A percentile compares a stretch with the other conserved stretches of the same genome.
Conservation (phyloP, 2,113 vertebrate species). For the Limanda limanda region DNA sequence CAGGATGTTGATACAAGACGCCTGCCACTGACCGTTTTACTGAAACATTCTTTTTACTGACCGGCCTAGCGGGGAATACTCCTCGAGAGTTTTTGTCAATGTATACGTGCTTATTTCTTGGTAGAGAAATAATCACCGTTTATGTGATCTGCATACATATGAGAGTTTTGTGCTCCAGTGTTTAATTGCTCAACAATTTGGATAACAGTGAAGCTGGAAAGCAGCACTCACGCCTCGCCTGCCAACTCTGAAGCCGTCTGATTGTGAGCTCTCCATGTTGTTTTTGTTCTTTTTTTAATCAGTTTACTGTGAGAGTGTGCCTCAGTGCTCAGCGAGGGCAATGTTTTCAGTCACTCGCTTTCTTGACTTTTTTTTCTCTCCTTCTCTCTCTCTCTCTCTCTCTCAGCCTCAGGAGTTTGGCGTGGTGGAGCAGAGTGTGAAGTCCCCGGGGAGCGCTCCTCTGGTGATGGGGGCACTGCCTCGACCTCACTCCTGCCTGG, state of each 20-base stretch:
- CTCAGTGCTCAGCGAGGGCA: constrained; percentile 69
- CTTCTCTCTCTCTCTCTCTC: constrained; percentile 41
- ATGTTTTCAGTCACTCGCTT: constrained; percentile 69
- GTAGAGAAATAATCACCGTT: constrained; percentile 19
- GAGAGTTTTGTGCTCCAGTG: constrained; percentile 43
- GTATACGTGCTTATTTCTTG: constrained; percentile 5
- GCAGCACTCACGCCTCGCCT: constrained; percentile 54
- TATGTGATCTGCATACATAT: constrained; percentile 42
- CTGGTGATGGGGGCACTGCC: constrained; percentile 76
- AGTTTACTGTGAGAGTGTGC: constrained; percentile 64
- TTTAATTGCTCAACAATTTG: constrained; percentile 76
- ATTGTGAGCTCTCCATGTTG: constrained; percentile 67
- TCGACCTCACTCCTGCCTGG: constrained; percentile 80
- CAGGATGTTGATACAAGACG: constrained; percentile 16
- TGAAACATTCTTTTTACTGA: not conserved
- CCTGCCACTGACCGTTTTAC: constrained; percentile 1
- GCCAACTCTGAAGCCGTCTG: constrained; percentile 67
- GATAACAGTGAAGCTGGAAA: constrained; percentile 72
- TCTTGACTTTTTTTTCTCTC: constrained; percentile 62
- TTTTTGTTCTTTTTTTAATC: constrained; percentile 74
- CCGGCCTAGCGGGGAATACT: not conserved
- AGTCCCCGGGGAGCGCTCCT: constrained; percentile 69
- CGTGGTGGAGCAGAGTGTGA: constrained; percentile 72
- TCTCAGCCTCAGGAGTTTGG: constrained; percentile 79
- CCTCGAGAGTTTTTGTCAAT: not conserved